phyloP scores from a whole-genome alignment of 2,797 vertebrate species.

The Sebastes wilsoni region DNA sequence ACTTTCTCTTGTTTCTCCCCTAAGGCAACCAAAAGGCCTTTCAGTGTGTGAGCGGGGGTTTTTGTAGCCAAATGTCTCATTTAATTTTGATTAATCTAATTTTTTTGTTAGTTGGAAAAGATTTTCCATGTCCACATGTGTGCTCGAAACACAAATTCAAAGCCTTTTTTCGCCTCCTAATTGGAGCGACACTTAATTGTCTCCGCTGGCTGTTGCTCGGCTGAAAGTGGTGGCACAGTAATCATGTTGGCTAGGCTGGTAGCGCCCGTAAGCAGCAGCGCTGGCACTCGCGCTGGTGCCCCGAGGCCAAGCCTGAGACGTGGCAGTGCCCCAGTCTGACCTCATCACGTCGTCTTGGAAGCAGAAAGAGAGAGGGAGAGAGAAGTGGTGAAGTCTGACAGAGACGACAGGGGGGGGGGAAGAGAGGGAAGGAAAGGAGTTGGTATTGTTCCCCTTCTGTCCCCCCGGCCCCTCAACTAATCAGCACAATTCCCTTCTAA shows the following conservation, averaged over 20 bases:
- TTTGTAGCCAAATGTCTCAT: slow-evolving; percentile 40
- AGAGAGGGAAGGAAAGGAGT: not conserved
- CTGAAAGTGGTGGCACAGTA: slow-evolving; percentile 26
- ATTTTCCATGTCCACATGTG: slow-evolving; percentile 14
- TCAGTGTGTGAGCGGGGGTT: slow-evolving; percentile 17
- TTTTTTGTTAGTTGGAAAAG: slow-evolving; percentile 14
- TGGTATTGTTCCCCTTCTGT: slow-evolving; percentile 31
- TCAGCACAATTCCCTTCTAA: slow-evolving; percentile 43
- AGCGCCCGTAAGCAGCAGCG: slow-evolving; percentile 8
- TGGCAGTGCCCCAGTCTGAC: slow-evolving; percentile 33
- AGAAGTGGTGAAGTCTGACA: slow-evolving; percentile 16
- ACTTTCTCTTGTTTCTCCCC: slow-evolving; percentile 50
- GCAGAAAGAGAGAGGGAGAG: not conserved
- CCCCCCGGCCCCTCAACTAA: slow-evolving; percentile 47
- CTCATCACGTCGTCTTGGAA: slow-evolving; percentile 18
- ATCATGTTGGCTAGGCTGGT: slow-evolving; percentile 23
- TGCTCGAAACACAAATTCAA: not conserved
- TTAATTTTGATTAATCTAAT: slow-evolving; percentile 36
- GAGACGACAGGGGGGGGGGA: not conserved
- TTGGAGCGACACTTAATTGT: slow-evolving; percentile 47
- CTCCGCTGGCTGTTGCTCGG: slow-evolving; percentile 10
- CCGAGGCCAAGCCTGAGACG: slow-evolving; percentile 29
- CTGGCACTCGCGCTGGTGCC: slow-evolving; percentile 16
- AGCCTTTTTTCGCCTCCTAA: slow-evolving; percentile 37
- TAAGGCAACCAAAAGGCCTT: slow-evolving; percentile 27